These are phyloP conservation scores for Pangasianodon hypophthalmus DNA, from an alignment of 2,113 vertebrate species.

Conservation along the genomic window DNA sequence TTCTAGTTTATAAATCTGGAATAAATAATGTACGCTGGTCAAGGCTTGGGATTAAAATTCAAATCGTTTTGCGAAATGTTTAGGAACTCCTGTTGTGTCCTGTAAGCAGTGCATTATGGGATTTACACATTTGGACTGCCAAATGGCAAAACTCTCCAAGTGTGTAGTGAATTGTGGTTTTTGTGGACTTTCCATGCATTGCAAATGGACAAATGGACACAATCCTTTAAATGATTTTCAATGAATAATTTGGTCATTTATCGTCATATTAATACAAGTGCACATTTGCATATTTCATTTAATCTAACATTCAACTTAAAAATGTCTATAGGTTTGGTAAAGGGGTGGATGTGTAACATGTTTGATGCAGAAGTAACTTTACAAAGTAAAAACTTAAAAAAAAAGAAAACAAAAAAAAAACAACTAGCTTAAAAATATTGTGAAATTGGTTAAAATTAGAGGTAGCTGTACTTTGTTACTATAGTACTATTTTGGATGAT, in stretches of 20 bases:
- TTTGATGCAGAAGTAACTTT: too few species aligned
- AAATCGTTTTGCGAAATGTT: neutral
- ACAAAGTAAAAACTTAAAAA: too few species aligned
- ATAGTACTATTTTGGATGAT: too few species aligned
- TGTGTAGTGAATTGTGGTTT: neutral
- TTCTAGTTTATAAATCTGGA: neutral
- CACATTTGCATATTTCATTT: too few species aligned
- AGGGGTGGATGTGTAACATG: too few species aligned
- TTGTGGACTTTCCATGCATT: neutral
- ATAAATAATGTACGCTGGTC: neutral
- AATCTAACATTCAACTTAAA: too few species aligned
- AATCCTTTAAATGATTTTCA: neutral
- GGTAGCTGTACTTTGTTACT: too few species aligned
- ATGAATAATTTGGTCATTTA: neutral
- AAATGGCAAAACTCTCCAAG: neutral
- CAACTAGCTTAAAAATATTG: too few species aligned
- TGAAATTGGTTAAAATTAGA: neutral
- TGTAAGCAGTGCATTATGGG: neutral
- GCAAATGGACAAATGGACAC: neutral
- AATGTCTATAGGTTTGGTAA: too few species aligned
- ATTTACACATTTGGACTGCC: neutral
- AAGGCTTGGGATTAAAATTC: neutral
- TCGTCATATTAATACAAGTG: too few species aligned
- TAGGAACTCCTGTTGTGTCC: too few species aligned
- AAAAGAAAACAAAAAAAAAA: too few species aligned